Evolutionary conservation across 2,888 invertebrate species (phyloP).

Genomic region (Lamellibrachia columna): DNA sequence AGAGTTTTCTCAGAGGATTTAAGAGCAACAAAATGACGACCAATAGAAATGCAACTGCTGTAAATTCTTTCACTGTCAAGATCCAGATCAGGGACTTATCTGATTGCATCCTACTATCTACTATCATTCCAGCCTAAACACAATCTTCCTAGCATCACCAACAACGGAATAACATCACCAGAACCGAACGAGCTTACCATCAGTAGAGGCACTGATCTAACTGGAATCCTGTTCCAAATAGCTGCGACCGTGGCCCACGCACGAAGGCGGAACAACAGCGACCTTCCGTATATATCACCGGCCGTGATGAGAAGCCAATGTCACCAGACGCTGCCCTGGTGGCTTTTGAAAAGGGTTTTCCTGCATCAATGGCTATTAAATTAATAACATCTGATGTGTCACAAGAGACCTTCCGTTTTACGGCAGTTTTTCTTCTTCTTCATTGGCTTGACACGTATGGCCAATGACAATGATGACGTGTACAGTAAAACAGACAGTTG

Average conservation of each 20-base stretch:
- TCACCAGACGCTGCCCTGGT: background rate
- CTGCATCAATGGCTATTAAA: background rate
- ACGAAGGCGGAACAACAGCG: background rate
- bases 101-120: no score
- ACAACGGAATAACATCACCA: no score
- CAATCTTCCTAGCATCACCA: no score
- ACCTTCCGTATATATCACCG: background rate
- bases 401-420: background rate
- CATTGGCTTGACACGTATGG: background rate
- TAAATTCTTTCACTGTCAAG: no score
- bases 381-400: background rate
- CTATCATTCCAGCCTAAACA: no score
- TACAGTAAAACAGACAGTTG: background rate
- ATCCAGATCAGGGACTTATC: no score
- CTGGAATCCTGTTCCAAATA: background rate
- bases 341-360: background rate
- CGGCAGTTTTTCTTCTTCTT: background rate
- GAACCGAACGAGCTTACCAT: no score
- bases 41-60: no score
- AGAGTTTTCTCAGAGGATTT: no score
- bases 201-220: no score
- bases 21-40: no score
- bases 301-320: background rate
- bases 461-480: background rate
- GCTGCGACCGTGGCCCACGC: background rate